Evolutionary conservation across 2,888 invertebrate species (phyloP), one percentile per base, ranked within the genome.

Genomic region (Melanostoma scalare): DNA sequence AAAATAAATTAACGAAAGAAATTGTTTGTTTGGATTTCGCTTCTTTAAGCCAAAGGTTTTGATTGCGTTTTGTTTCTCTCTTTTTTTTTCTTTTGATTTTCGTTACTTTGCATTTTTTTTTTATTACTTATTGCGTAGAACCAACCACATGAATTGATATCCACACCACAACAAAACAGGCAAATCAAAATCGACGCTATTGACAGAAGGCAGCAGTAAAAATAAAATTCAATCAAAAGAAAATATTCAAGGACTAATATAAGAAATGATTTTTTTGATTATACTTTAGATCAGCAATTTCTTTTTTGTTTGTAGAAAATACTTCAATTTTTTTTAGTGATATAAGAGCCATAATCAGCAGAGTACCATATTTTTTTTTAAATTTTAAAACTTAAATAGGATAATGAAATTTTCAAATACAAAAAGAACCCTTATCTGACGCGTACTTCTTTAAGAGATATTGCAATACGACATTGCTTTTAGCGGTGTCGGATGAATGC

Each of bases 391-490:
- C 67, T 53, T 65, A 76, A 72, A 60, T 56, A 67, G 56, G 63
- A 76, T 73, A 69, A 74, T 68, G 75, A 85, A 71, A 52, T 63
- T 75, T 74, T 79, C 78, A 80, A 73, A 86, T 76, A 79, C 72
- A 78, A 80, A 81, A 73, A 85, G 86, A 80, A 85, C 80, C 80
- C 75, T 87, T 87, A 89, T 89, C 89, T 89, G 90, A 89, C 90
- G 90, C 91, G 90, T 93, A 96, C 96, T 97, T 98, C 92, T 96
- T 95, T 86, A 98, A 93, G 87, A 99, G 94, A 92, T 97, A 97
- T 91, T 96, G 95, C 53, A 97, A 95, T 90, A 98, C 95, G 87
- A 98, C 96, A 92, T 96, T 94, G 90, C 97, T 96, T 87, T 97
- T 95, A 88, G 95, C 94, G 88, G 95, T 94, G 85, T 95, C 94